Base-by-base conservation (phyloP, 35 echinoderm and acorn worm species). In the Nesometra sesokonis region DNA sequence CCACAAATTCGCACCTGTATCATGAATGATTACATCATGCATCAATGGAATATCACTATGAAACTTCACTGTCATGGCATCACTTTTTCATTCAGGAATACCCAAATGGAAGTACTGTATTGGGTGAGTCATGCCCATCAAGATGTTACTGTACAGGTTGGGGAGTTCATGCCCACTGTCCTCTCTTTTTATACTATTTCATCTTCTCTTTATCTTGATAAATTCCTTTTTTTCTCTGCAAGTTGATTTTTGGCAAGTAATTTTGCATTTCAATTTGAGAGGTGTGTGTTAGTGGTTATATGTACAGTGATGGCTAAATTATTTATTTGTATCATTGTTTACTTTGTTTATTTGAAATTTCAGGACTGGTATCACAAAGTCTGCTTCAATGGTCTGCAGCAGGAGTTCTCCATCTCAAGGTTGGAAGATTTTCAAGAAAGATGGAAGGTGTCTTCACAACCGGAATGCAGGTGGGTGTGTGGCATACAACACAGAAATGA, bases 381-480 rank as follows among this genome's bases (percentile, higher is more conserved):
- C 23, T 93, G 92, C 81, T 87, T 90, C 78, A 52, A 40, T 43
- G 76, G 34, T n/a, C 87, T 82, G 35, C 32, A 57, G 29, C 80
- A 90, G 32, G 38, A 87, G 38, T 77, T 90, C 0, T 87, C 84
- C 17, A 90, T 93, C n/a, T 82, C 88, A 15, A 87, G 36, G 23
- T 32, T 93, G 36, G 91, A 93, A 34, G 92, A 93, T 80, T 83
- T 78, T 82, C 83, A 83, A 35, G 79, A 37, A 67, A 83, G 80
- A 37, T 93, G 92, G 92, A 86, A 82, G 37, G 79, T 88, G 13
- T 76, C 86, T 37, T 39, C 43, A 31, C 81, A 88, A 52, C 37
- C 80, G 35, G 91, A 92, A 15, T 92, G 91, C 82, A 84, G 87
- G 91, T 92, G 15, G n/a, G n/a, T n/a, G n/a, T n/a, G n/a, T n/a